A percentile compares a stretch with the other conserved stretches of the same genome.
Conservation (phyloP, 2,113 vertebrate species). For the Holacanthus passer region DNA sequence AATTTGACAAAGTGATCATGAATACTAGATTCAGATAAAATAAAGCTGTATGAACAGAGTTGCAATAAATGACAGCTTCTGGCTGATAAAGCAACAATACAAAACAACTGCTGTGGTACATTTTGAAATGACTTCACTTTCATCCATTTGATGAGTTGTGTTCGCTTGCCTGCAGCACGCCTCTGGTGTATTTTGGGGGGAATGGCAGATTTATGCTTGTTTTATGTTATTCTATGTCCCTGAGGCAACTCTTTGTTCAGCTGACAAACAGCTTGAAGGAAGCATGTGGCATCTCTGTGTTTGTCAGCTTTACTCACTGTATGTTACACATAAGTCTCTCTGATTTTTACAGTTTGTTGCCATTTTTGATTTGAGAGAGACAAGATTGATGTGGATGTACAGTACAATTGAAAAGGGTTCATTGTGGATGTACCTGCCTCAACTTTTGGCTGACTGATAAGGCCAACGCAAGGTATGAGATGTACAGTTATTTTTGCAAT, state of each 20-base stretch:
- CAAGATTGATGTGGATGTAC: constrained; percentile 2
- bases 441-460: constrained; percentile 5
- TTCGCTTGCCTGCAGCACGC: constrained; percentile 57
- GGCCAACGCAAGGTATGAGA: not conserved
- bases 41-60: not conserved
- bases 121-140: constrained; percentile 50
- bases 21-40: constrained; percentile 24
- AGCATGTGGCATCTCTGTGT: constrained; percentile 52
- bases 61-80: constrained; percentile 18
- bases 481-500: not conserved
- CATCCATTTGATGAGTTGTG: constrained; percentile 47
- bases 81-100: constrained; percentile 22
- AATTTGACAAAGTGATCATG: not conserved
- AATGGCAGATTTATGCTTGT: constrained; percentile 56
- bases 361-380: constrained; percentile 30
- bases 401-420: constrained; percentile 2
- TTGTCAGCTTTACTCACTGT: constrained; percentile 62
- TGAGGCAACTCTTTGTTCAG: constrained; percentile 67
- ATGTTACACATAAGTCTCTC: constrained; percentile 53
- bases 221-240: constrained; percentile 61
- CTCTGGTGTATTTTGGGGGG: constrained; percentile 53
- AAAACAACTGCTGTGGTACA: constrained; percentile 9
- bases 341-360: constrained; percentile 54
- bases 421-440: constrained; percentile 1
- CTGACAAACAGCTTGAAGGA: constrained; percentile 64